Conservation (phyloP, 2,113 vertebrate genomes). For the Mormyrus lacerda region DNA sequence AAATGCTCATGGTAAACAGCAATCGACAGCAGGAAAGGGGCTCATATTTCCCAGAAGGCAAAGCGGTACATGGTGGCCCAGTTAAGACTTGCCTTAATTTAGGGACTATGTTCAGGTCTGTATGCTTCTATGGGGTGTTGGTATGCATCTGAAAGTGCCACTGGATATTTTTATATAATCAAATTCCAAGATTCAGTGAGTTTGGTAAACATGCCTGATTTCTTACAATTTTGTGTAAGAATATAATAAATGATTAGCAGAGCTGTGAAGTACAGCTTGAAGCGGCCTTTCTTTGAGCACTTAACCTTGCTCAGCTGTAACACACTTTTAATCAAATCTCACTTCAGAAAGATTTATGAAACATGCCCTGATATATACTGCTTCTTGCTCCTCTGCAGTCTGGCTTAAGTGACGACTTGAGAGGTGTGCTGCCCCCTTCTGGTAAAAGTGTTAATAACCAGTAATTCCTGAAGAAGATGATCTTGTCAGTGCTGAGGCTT, state of each 20-base stretch:
- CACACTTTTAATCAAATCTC: not conserved
- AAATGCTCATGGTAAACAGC: not conserved
- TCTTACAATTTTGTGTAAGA: not conserved
- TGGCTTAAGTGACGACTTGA: not conserved
- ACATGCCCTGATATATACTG: not conserved
- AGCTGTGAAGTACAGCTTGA: not conserved
- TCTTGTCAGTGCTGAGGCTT: not conserved
- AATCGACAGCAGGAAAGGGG: not conserved
- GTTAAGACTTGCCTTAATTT: not conserved
- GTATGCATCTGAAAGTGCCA: not conserved
- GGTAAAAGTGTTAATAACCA: not conserved
- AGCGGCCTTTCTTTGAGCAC: not conserved
- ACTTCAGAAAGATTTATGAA: not conserved
- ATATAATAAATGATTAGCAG: not conserved
- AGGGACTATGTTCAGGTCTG: not conserved
- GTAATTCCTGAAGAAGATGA: not conserved
- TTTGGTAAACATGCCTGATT: not conserved
- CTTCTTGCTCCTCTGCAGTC: not conserved
- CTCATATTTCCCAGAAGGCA: not conserved
- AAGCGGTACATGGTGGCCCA: not conserved
- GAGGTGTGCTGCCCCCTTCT: slow-evolving; percentile 14
- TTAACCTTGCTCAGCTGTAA: not conserved
- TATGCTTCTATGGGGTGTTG: not conserved
- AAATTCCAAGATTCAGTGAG: not conserved
- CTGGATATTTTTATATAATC: not conserved